Evolutionary conservation across 2,113 vertebrate species (phyloP).

Genomic region (Tyto alba): DNA sequence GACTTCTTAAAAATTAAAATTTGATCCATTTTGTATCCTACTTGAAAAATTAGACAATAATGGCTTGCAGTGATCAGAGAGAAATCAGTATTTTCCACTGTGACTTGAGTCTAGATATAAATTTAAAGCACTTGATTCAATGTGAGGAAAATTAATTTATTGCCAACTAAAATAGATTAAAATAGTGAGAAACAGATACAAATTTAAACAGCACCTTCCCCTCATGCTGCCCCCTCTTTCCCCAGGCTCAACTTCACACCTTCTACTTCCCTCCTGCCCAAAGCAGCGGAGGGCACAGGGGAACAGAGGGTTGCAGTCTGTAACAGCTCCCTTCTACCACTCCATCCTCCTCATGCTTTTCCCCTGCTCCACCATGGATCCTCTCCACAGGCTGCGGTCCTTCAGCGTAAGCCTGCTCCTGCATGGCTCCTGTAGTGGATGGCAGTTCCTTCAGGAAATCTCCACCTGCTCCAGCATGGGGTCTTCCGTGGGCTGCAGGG

Average conservation of each 20-base stretch:
- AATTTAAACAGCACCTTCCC: background rate
- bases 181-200: background rate
- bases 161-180: background rate
- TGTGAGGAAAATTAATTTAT: background rate
- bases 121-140: background rate
- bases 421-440: background rate
- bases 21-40: background rate
- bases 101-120: background rate
- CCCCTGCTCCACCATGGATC: background rate
- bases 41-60: background rate
- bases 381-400: background rate
- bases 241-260: background rate
- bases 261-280: too few relatives aligned
- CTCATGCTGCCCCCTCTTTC: background rate
- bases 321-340: background rate
- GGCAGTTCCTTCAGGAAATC: background rate
- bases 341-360: background rate
- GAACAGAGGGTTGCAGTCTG: background rate
- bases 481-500: background rate
- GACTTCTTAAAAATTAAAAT: background rate
- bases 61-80: background rate
- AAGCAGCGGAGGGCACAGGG: background rate
- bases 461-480: background rate
- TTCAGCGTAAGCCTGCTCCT: background rate
- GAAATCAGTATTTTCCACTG: background rate